Evolutionary conservation across 2,113 vertebrate genomes (phyloP), one percentile per base, ranked within the genome.

Genomic region (Potamarius usumacintae): DNA sequence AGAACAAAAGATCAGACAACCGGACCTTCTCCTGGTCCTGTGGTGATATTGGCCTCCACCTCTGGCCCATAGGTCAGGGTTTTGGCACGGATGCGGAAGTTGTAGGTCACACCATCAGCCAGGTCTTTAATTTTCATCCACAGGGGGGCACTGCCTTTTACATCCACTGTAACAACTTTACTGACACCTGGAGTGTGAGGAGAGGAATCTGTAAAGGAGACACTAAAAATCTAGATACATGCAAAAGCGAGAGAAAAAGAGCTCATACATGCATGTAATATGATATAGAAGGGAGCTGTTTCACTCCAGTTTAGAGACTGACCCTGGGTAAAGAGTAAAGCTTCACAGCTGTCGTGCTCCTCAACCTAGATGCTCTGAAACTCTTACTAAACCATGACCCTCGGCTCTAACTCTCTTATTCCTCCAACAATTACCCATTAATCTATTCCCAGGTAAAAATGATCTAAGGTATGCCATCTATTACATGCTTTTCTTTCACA

Each of bases 101-200:
- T 96, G 87, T 99, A 99, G 0, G 97, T 99, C 91, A 98, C 95
- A 0, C 97, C 98, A 60, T 99, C 98, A 0, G 96, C 96, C 87
- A 99, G 94, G 92, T 99, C 98, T 93, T 99, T 99, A 90, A 99
- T 96, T 94, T 99, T 99, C 95, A 99, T 95, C 98, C 98, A 99
- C 86, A 97, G 92, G 0, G 97, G 97, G 91, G 96, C 94, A 88
- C 88, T 96, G 50, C 97, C 98, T 91, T 99, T 99, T 92, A 99
- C 97, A 0, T 99, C 98, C 93, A 99, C 98, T 0, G 98, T 99
- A 89, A 99, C 98, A 7, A 99, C 97, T 95, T 99, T 99, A 95
- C 98, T 99, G 93, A 99, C 96, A 8, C 98, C 98, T 99, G 96
- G 9, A 91, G 93, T 93, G 93, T 93, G 93, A 94, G 93, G 92